phyloP scores from a whole-genome alignment of 2,888 invertebrate species.

The Sphinx pinastri region DNA sequence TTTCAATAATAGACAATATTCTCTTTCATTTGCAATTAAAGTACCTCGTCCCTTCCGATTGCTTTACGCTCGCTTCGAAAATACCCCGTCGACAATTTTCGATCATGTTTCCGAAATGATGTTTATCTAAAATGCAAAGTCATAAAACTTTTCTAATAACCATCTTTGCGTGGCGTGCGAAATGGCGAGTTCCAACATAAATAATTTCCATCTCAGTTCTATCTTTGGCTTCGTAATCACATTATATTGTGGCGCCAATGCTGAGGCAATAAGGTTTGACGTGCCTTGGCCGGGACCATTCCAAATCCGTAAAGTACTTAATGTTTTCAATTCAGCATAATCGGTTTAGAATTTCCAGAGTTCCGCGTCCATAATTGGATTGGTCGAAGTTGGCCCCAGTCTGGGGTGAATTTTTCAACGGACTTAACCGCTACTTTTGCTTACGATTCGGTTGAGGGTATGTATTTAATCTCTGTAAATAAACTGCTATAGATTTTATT shows the following conservation, averaged over 20 bases:
- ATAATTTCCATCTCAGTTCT: conserved; percentile 77
- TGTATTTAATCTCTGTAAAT: conserved; percentile 22
- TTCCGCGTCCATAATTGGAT: conserved; percentile 81
- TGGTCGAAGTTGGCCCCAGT: conserved; percentile 66
- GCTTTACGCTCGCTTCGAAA: conserved; percentile 17
- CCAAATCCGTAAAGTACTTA: conserved; percentile 79
- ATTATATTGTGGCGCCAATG: conserved; percentile 55
- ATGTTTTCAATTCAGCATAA: conserved; percentile 84
- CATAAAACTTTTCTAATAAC: conserved; percentile 80
- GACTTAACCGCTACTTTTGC: conserved; percentile 52
- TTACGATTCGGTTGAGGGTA: conserved; percentile 17
- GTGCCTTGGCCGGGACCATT: conserved; percentile 48
- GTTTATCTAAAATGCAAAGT: conserved; percentile 68
- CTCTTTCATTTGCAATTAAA: conserved; percentile 10
- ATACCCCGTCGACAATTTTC: conserved; percentile 55
- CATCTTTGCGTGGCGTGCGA: conserved; percentile 66
- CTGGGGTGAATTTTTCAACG: conserved; percentile 70
- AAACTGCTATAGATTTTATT: conserved; percentile 11
- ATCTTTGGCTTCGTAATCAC: conserved; percentile 76
- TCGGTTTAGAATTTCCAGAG: conserved; percentile 83
- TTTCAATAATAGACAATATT: conserved; percentile 4
- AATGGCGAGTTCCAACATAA: conserved; percentile 70
- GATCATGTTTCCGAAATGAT: conserved; percentile 60
- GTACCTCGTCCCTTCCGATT: conserved; percentile 1
- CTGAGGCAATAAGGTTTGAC: conserved; percentile 60